Evolutionary conservation across 1,140 invertebrate species (phyloP), one percentile per base, ranked within the genome.

Genomic region (Pseudoatta argentina): DNA sequence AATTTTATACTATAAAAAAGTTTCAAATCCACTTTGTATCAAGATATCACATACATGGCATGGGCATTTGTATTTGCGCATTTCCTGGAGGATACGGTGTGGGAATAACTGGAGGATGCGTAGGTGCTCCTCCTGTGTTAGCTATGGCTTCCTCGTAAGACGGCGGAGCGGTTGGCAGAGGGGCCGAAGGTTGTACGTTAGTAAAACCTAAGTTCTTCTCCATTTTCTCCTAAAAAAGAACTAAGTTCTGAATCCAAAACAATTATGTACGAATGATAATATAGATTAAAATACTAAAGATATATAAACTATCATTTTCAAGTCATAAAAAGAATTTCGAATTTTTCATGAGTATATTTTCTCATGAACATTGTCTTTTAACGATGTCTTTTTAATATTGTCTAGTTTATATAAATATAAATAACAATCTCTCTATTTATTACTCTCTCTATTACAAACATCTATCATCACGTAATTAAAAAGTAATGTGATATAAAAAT

Each of bases 81-180:
- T 55, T 64, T 63, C 77, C 88, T 7, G 91, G 21, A 3, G 93
- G 93, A 86, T 94, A 94, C 3, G 93, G 89, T 71, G 89, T 72
- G 44, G 83, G 82, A 39, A 64, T 76, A 30, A 87, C 72, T 24
- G 86, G 57, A 30, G 87, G 71, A 0, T 72, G 86, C n/a, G 71
- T 21, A 69, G 91, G 78, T n/a, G 64, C 34, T 10, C 85, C 86
- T 64, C 86, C 87, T 57, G 88, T 86, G 78, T 91, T 86, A 27
- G 92, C 93, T 24, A 94, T 87, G n/a, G 94, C 94, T 75, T 94
- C 94, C 48, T 94, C 93, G 14, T 94, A 94, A 24, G 94, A 94
- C 30, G 94, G 94, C 5, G 94, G 94, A 21, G 93, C 94, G 2
- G 92, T 85, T 0, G 94, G 93, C 61, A 92, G 76, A 21, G 92